Conservation (phyloP, 37 sponge, comb jelly and placozoan species). For the Trichoplax adhaerens region DNA sequence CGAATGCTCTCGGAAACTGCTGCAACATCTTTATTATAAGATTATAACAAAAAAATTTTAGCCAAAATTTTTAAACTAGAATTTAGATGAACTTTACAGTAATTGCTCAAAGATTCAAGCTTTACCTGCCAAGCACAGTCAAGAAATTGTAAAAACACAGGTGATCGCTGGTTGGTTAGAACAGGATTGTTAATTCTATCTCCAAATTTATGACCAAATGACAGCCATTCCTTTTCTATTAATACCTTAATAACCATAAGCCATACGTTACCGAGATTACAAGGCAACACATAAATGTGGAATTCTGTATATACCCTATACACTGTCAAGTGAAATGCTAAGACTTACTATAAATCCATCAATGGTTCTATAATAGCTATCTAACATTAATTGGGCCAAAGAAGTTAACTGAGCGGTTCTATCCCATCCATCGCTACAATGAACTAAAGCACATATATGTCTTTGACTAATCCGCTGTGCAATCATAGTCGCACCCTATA, state of each 20-base stretch:
- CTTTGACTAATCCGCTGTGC: conserved; percentile 51
- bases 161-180: conserved; percentile 75
- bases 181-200: conserved; percentile 58
- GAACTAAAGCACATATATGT: conserved; percentile 53
- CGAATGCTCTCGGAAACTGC: conserved; percentile 73
- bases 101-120: neutral
- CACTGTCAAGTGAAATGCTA: neutral
- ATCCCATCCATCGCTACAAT: conserved; percentile 99
- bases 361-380: conserved; percentile 78
- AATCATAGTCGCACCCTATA: conserved; percentile 53
- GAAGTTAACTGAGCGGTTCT: conserved; percentile 87
- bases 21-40: conserved; percentile 20
- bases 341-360: conserved; percentile 51
- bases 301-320: neutral
- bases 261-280: neutral
- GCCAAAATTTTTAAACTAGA: no score
- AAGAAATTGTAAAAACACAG: conserved; percentile 92
- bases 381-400: conserved; percentile 77
- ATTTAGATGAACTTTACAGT: no score
- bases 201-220: conserved; percentile 94
- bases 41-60: no score
- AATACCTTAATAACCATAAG: conserved; percentile 29
- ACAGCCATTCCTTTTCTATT: conserved; percentile 95
- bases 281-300: neutral
- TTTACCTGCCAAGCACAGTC: conserved; percentile 80